Evolutionary conservation across 2,888 invertebrate genomes (phyloP).

Genomic region (Osmoderma eremita): DNA sequence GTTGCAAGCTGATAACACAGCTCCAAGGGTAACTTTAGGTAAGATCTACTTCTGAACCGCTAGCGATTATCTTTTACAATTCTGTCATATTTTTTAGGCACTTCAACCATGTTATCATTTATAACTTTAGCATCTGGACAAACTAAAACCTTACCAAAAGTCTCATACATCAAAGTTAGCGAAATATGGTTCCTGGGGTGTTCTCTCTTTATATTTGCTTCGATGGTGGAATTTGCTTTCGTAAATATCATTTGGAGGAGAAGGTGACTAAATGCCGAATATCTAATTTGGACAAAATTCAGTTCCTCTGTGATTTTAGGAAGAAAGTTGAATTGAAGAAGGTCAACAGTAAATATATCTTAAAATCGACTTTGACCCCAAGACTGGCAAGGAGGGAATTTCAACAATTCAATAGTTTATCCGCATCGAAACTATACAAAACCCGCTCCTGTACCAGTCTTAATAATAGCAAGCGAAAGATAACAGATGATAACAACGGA

Average conservation of each 20-base stretch:
- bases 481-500: conserved; percentile 35
- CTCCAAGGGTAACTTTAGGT: conserved; percentile 85
- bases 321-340: conserved; percentile 77
- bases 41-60: conserved; percentile 49
- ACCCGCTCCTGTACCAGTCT: conserved; percentile 80
- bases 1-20: conserved; percentile 86
- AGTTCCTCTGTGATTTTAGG: too few relatives aligned
- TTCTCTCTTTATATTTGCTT: conserved; percentile 85
- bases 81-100: conserved; percentile 67
- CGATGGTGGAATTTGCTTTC: conserved; percentile 87
- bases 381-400: conserved; percentile 77
- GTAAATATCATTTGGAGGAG: conserved; percentile 90
- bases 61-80: not conserved
- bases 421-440: conserved; percentile 69
- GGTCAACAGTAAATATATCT: conserved; percentile 83
- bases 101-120: conserved; percentile 87
- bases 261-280: conserved; percentile 68
- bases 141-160: conserved; percentile 86
- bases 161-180: conserved; percentile 89
- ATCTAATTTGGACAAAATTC: too few relatives aligned
- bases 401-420: conserved; percentile 67
- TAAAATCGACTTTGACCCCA: conserved; percentile 85
- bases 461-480: conserved; percentile 65
- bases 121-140: conserved; percentile 88
- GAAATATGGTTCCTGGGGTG: conserved; percentile 92